A percentile compares a stretch with the other conserved stretches of the same genome.
Conservation (phyloP, 1,140 invertebrate genomes). For the Augochlora pura region DNA sequence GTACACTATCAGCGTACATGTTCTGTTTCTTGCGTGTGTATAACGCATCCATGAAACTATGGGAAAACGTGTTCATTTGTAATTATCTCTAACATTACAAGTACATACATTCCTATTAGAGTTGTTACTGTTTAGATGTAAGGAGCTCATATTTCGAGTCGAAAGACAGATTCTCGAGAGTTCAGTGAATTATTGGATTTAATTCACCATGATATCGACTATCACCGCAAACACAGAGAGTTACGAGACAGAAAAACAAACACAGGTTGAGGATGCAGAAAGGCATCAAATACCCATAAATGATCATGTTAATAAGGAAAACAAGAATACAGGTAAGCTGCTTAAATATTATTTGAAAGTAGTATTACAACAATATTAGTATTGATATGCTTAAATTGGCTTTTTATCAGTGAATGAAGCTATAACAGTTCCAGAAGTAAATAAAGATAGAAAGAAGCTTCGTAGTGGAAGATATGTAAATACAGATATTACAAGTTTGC, state of each 20-base stretch:
- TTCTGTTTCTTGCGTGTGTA: background rate
- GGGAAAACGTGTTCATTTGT: slow-evolving; percentile 12
- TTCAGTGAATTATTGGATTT: slow-evolving; percentile 6
- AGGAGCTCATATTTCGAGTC: background rate
- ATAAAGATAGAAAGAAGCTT: slow-evolving; percentile 25
- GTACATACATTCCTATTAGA: slow-evolving; percentile 23
- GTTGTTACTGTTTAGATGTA: background rate
- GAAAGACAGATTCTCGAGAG: background rate
- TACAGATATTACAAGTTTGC: background rate
- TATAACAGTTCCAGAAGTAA: background rate
- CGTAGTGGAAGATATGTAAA: slow-evolving; percentile 28
- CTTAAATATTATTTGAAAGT: background rate
- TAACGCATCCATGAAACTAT: background rate
- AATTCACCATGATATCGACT: slow-evolving; percentile 32
- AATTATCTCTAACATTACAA: slow-evolving; percentile 16
- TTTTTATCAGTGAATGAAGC: background rate
- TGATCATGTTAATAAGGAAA: background rate
- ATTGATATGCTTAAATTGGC: slow-evolving; percentile 6
- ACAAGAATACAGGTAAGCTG: background rate
- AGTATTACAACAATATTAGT: too few species aligned
- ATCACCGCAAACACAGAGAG: slow-evolving; percentile 6
- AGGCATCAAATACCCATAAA: slow-evolving; percentile 6
- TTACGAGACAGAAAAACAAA: slow-evolving; percentile 18
- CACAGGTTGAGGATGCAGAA: background rate
- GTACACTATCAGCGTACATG: slow-evolving; percentile 7